Evolutionary conservation across 2,113 vertebrate genomes (phyloP).

Genomic region (Cyanoderma ruficeps): DNA sequence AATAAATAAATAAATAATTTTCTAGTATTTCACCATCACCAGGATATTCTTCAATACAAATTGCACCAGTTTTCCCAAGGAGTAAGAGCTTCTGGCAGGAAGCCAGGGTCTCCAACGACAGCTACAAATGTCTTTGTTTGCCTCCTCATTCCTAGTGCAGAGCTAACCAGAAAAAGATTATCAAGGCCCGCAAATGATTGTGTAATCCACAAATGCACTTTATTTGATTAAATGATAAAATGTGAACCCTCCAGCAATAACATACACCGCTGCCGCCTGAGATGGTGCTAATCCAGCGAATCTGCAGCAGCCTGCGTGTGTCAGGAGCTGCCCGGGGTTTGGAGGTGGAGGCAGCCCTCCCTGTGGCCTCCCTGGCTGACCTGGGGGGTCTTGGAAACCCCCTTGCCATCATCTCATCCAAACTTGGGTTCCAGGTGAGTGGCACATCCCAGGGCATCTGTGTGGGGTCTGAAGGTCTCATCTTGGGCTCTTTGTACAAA

Average conservation of each 20-base stretch:
- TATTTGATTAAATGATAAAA: constrained; percentile 70
- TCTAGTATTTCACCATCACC: background rate
- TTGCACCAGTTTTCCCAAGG: constrained; percentile 8
- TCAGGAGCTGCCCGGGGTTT: rapidly evolving
- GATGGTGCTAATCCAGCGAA: background rate
- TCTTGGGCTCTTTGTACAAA: background rate
- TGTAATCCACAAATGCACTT: constrained; percentile 64
- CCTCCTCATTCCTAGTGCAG: constrained; percentile 23
- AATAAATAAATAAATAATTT: background rate
- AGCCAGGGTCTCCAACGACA: constrained; percentile 40
- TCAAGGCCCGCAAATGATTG: constrained; percentile 26
- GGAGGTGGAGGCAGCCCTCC: background rate
- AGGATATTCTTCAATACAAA: constrained; percentile 31
- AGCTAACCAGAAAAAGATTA: constrained; percentile 68
- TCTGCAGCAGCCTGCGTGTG: background rate
- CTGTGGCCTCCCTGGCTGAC: background rate
- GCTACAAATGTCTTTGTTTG: constrained; percentile 69
- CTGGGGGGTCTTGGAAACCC: background rate
- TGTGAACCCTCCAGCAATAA: constrained; percentile 28
- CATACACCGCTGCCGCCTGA: background rate
- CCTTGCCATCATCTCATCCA: background rate
- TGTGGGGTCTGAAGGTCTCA: background rate
- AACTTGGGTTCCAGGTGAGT: background rate
- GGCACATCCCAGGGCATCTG: background rate
- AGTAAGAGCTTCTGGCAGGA: constrained; percentile 38